Evolutionary conservation across 2,888 invertebrate species (phyloP), one percentile per base, ranked within the genome.

Genomic region (Parthenolecanium corni): DNA sequence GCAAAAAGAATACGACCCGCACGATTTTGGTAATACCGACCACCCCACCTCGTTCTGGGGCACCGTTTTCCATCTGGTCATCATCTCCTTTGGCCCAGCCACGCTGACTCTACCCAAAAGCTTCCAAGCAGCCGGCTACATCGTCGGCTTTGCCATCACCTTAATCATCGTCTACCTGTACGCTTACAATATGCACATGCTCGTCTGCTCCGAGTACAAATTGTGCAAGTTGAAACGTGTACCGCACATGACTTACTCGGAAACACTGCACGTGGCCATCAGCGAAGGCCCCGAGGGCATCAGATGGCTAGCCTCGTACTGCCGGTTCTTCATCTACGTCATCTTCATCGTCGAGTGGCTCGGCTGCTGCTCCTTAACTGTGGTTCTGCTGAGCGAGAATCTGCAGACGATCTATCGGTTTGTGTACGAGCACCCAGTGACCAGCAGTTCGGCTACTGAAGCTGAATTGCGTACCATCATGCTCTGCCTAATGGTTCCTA

Each of bases 401-500:
- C 3, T 40, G 12, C 53, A 53, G 6, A 23, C 24, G 3, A 11
- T 54, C 23, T 42, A 42, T 42, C 11, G 2, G 31, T 9, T 6
- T 31, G 31, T 31, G 4, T 31, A 31, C 31, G 5, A 4, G 4
- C 31, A 9, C 5, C 31, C 4, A 31, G 9, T 31, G 5, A 31
- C 31, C 31, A 31, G 5, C 31, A 9, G 5, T 9, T 31, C 31
- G 5, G 9, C 31, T 31, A 31, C 31, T 9, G 31, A 67, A 51
- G 64, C 68, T 3, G 21, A 62, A 11, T 9, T 52, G 2, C 64
- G 69, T n/a, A 40, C 67, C 20, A 68, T 66, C 64, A 69, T 69
- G 69, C 46, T 68, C 6, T 67, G 71, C 20, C 53, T 72, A 18
- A 65, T 72, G 1, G 9, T 73, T 5, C 73, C 73, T 5, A 76